These are phyloP conservation scores for Mamestra brassicae DNA, from an alignment of 2,888 invertebrate species.

Conservation along the genomic window DNA sequence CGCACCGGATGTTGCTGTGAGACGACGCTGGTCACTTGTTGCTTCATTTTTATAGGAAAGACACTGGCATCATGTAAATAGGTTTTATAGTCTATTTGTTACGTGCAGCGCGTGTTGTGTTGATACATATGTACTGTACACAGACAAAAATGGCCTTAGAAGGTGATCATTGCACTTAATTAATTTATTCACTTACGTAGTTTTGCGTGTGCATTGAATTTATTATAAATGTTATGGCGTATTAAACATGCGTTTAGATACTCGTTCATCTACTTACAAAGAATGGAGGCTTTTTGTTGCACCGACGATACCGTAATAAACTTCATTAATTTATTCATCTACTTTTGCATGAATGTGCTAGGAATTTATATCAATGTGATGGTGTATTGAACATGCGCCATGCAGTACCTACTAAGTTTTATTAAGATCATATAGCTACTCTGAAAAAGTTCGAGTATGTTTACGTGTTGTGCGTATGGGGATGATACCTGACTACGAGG, in stretches of 20 bases:
- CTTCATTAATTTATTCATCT: background rate
- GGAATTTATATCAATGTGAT: background rate
- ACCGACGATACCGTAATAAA: background rate
- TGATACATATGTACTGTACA: background rate
- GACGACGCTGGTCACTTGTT: background rate
- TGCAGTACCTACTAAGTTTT: too few species aligned
- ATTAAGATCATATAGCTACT: too few species aligned
- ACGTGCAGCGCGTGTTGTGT: background rate
- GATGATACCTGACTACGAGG: too few species aligned
- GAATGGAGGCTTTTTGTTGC: background rate
- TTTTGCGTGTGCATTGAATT: background rate
- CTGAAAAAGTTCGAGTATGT: too few species aligned
- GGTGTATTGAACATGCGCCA: background rate
- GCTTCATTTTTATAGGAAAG: background rate
- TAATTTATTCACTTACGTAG: background rate
- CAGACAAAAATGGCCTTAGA: background rate
- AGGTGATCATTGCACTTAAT: background rate
- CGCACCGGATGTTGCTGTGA: background rate
- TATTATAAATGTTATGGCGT: background rate
- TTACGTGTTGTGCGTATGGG: too few species aligned
- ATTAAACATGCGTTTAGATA: background rate
- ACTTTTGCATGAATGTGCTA: background rate
- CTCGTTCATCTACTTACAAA: background rate
- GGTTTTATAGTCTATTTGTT: slow-evolving; percentile 7
- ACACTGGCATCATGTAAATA: background rate